Percentiles rank a stretch among this genome's conserved stretches.
Conservation (phyloP, 2,888 invertebrate genomes). For the Xylota sylvarum region DNA sequence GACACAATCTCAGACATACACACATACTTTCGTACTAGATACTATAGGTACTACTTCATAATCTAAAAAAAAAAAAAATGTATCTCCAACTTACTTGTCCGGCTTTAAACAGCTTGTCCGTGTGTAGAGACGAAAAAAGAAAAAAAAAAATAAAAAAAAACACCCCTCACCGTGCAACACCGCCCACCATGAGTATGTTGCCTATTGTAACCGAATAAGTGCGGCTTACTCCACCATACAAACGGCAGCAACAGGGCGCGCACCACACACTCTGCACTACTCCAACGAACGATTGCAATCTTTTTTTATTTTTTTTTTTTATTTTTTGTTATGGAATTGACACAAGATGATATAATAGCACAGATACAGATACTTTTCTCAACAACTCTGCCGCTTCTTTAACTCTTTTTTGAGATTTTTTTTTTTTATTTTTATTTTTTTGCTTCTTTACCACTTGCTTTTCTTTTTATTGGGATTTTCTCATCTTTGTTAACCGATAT, state of each 20-base stretch:
- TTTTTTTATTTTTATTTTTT: no score
- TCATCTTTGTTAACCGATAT: constrained; percentile 74
- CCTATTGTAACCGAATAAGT: constrained; percentile 76
- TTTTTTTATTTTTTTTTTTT: constrained; percentile 20
- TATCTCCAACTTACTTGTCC: constrained; percentile 72
- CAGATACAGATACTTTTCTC: constrained; percentile 75
- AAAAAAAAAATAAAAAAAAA: constrained; percentile 8
- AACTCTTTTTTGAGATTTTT: constrained; percentile 50
- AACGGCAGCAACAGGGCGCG: constrained; percentile 52
- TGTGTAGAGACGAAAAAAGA: constrained; percentile 28
- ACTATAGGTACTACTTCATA: constrained; percentile 54
- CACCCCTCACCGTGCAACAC: constrained; percentile 41
- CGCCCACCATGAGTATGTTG: constrained; percentile 57
- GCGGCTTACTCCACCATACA: constrained; percentile 65
- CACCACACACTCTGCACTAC: constrained; percentile 57
- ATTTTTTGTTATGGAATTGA: constrained; percentile 55
- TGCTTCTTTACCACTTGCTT: constrained; percentile 44
- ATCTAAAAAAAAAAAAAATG: constrained; percentile 33
- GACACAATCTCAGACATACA: constrained; percentile 25
- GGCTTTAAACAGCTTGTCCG: constrained; percentile 68
- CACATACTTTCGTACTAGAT: neutral
- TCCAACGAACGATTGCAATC: constrained; percentile 70
- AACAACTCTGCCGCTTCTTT: constrained; percentile 42
- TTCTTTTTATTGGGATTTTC: constrained; percentile 61
- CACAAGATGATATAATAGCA: constrained; percentile 77